A percentile compares a stretch with the other conserved stretches of the same genome.
These are phyloP conservation scores for Lutjanus erythropterus DNA, from an alignment of 2,113 vertebrate genomes.

Conservation along the genomic window DNA sequence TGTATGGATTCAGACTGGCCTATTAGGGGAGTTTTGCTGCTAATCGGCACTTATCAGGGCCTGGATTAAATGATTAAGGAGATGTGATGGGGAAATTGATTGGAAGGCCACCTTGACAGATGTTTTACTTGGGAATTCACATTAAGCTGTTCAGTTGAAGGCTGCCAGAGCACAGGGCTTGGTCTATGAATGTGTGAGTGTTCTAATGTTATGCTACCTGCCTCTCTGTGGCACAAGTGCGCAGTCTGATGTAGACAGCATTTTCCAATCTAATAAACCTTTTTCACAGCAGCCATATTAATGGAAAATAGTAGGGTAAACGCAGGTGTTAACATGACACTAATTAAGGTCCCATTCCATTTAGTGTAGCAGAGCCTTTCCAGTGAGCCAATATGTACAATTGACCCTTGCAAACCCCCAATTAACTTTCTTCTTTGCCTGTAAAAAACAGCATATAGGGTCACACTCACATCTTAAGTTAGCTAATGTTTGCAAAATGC, in stretches of 20 bases:
- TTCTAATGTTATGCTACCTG: constrained; percentile 6
- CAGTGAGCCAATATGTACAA: too few relatives aligned
- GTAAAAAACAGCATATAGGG: too few relatives aligned
- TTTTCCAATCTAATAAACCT: not conserved
- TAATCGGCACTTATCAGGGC: constrained; percentile 52
- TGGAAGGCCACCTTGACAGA: constrained; percentile 54
- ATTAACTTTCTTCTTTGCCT: too few relatives aligned
- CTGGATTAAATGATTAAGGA: constrained; percentile 72
- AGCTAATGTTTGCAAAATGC: too few relatives aligned
- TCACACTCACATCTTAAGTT: too few relatives aligned
- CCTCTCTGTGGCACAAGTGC: not conserved
- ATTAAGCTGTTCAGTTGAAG: constrained; percentile 26
- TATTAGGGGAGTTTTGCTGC: constrained; percentile 42
- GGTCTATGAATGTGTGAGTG: constrained; percentile 18
- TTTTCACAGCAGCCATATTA: too few relatives aligned
- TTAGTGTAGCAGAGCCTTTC: too few relatives aligned
- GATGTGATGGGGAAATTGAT: constrained; percentile 69
- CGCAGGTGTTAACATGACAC: too few relatives aligned
- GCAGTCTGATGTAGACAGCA: not conserved
- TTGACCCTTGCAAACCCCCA: too few relatives aligned
- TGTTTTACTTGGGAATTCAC: constrained; percentile 58
- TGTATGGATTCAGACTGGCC: constrained; percentile 46
- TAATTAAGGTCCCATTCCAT: too few relatives aligned
- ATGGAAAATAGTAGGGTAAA: too few relatives aligned
- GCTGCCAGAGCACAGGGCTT: not conserved